Base-by-base conservation (phyloP, 2,797 vertebrate species). In the Epinephelus malabaricus region DNA sequence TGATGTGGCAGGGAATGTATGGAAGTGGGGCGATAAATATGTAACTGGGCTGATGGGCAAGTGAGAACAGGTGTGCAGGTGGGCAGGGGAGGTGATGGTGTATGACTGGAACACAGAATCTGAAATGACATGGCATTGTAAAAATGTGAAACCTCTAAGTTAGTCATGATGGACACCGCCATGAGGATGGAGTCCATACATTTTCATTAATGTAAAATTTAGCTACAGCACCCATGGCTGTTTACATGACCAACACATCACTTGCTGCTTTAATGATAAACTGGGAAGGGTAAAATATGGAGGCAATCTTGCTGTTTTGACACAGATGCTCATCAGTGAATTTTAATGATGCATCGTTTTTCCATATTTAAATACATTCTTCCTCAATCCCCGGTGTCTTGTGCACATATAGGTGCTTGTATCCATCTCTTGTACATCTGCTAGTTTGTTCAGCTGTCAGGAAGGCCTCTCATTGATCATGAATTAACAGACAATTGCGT, bases 131-230 rank as follows among this genome's bases (percentile, higher is more conserved):
- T n/a, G 0, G 12, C 53, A 46, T 7, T 0, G 34, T 34, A 8
- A 34, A 34, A 34, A 6, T 27, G 12, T 8, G 53, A 56, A 69
- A 74, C 63, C 53, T 51, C 51, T 61, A 58, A 83, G 56, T 85
- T 79, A 86, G 90, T 89, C 62, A 87, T 88, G 79, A 85, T 66
- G n/a, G 18, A 74, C 50, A 65, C 73, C 12, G 2, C 53, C n/a
- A 45, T 59, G 27, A 64, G 50, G 25, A 25, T 25, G 6, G 21
- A 81, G 59, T 71, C 56, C 12, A 50, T 66, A 38, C 18, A 66
- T 81, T 86, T 82, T 45, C 46, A 83, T 71, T 46, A 34, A 76
- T 88, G 47, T 74, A 50, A 64, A 71, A 78, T 86, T 79, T 49
- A 82, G 25, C 50, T 23, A 0, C 30, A 43, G 49, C 59, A 61